Base-by-base conservation (phyloP, 2,888 invertebrate species). In the Lissonota sp. region DNA sequence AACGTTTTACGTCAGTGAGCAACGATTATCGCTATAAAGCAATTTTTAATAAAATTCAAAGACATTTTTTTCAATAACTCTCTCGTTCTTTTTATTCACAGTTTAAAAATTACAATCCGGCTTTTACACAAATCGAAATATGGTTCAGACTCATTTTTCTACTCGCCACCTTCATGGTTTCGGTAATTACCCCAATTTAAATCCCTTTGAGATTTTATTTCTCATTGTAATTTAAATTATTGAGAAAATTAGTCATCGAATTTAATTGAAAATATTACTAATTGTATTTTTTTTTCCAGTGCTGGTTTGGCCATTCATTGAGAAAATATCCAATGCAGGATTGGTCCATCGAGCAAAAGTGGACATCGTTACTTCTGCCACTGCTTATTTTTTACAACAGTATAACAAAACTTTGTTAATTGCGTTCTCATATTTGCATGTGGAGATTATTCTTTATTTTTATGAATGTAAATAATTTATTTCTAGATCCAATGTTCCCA, bases 321-420 rank as follows among this genome's bases (percentile, higher is more conserved):
- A 94, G 98, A 86, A 97, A 96, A 91, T 99, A 97, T 93, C 95
- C 97, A 0, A 94, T 97, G 57, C 95, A 96, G 86, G 98, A 99
- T 92, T 99, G 99, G 99, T 98, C 99, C 0, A 98, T 99, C 88
- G 99, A 99, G 93, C 99, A 99, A 91, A 98, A 97, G 92, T 99
- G 99, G 99, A 95, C 99, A 92, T 97, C 98, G 0, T 93, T 97
- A 51, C 94, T 99, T 72, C 93, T 99, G 86, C 98, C 98, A 0
- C 93, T 98, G 37, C 94, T 99, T 8, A 94, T 99, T 84, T 94
- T 98, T 14, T 99, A 98, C 90, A 97, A 99, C 93, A 98, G 99
- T 99, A 93, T 95, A 95, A 93, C 58, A 55, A 16, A 40, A 64
- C 44, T 78, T 75, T 51, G 53, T n/a, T 10, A 26, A 66, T 53